phyloP scores from a whole-genome alignment of 2,888 invertebrate species.

The Diaphora mendica region DNA sequence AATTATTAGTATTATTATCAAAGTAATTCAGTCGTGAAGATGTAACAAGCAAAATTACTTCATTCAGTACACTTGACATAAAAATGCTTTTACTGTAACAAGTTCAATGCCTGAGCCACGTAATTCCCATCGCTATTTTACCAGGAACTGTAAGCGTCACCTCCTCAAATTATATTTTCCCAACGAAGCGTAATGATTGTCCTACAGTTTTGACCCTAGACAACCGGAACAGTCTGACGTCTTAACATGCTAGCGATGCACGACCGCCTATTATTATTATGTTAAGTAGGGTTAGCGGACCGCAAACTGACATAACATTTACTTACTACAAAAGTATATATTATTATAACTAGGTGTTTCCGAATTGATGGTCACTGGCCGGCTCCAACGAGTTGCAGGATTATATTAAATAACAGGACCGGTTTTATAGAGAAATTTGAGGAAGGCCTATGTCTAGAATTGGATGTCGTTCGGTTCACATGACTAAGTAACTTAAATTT shows the following conservation, averaged over 20 bases:
- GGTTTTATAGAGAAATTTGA: no score
- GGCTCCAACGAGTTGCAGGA: neutral
- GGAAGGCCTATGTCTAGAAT: no score
- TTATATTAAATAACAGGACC: no score
- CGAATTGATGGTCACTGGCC: neutral
- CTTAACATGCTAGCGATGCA: neutral
- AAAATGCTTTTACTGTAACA: neutral
- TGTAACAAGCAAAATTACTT: neutral
- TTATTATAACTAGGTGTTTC: neutral
- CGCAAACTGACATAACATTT: slow-evolving; percentile 2
- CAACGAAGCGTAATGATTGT: neutral
- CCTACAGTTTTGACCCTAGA: neutral
- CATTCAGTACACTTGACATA: neutral
- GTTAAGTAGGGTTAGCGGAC: slow-evolving; percentile 11
- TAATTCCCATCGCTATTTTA: neutral
- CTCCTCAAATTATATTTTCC: neutral
- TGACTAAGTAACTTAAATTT: no score
- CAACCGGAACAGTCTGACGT: slow-evolving; percentile 4
- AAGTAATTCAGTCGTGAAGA: neutral
- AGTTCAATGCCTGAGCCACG: neutral
- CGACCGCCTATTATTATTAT: slow-evolving; percentile 15
- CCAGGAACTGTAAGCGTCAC: neutral
- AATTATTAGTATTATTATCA: neutral
- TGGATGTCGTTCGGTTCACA: no score
- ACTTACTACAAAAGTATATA: neutral